Evolutionary conservation across 2,113 vertebrate species (phyloP).

Genomic region (Neolamprologus longior): DNA sequence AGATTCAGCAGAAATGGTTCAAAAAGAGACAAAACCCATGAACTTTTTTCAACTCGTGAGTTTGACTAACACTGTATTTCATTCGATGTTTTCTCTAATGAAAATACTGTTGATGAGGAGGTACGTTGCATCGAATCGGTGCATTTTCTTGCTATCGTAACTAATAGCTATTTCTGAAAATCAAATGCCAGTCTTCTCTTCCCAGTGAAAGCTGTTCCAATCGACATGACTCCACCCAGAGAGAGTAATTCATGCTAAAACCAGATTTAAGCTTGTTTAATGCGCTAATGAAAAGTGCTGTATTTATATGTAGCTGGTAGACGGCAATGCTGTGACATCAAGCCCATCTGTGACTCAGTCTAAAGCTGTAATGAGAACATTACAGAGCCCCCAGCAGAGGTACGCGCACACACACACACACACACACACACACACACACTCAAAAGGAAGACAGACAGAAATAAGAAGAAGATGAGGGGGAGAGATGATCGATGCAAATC

Average conservation of each 20-base stretch:
- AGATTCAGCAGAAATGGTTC: not conserved
- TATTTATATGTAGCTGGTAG: constrained; percentile 37
- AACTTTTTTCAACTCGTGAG: not conserved
- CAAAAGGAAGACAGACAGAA: not conserved
- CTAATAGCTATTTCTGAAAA: constrained; percentile 10
- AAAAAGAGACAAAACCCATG: not conserved
- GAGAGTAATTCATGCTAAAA: constrained; percentile 42
- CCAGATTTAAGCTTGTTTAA: constrained; percentile 43
- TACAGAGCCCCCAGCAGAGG: constrained; percentile 21
- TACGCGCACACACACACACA: not conserved
- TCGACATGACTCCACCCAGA: constrained; percentile 15
- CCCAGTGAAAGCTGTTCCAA: not conserved
- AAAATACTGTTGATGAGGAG: not conserved
- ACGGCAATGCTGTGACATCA: constrained; percentile 39
- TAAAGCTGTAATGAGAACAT: constrained; percentile 53
- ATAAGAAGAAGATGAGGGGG: not conserved
- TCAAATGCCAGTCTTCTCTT: not conserved
- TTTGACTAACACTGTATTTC: not conserved
- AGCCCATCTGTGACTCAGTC: constrained; percentile 49
- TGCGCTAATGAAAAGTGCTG: constrained; percentile 50
- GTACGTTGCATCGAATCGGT: not conserved
- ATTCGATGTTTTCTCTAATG: not conserved
- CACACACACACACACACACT: not conserved
- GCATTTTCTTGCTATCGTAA: not conserved
- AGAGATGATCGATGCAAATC: constrained; percentile 37